Percentiles rank a stretch among this genome's conserved stretches.
Evolutionary conservation across 2,888 invertebrate species (phyloP).

Genomic region (Trichogramma evanescens): DNA sequence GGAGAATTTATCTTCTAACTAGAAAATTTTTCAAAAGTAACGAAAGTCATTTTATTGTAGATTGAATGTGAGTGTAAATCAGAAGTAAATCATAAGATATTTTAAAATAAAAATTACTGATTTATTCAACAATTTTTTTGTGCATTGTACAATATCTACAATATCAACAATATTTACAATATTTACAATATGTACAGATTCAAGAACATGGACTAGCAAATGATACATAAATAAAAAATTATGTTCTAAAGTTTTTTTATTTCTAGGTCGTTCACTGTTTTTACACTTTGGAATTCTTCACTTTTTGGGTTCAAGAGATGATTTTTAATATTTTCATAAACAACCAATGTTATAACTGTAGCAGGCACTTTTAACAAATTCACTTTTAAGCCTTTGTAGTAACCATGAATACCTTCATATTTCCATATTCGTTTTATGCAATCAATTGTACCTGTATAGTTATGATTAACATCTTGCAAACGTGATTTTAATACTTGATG

Average conservation of each 20-base stretch:
- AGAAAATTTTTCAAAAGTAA: not conserved
- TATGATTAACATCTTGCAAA: conserved; percentile 91
- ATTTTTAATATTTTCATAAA: conserved; percentile 75
- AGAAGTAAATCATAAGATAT: not conserved
- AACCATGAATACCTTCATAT: conserved; percentile 85
- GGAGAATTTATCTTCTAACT: not conserved
- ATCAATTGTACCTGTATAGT: conserved; percentile 74
- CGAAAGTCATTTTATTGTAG: not conserved
- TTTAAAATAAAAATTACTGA: not conserved
- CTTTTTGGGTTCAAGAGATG: not conserved
- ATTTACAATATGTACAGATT: too few species aligned
- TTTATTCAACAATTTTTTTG: not conserved
- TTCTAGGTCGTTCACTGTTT: too few species aligned
- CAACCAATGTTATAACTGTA: conserved; percentile 94
- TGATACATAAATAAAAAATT: too few species aligned
- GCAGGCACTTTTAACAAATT: conserved; percentile 96
- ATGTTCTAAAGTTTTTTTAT: too few species aligned
- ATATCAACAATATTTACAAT: too few species aligned
- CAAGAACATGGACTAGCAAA: too few species aligned
- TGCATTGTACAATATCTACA: too few species aligned
- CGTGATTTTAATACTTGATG: conserved; percentile 96
- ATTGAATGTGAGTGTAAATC: too few species aligned
- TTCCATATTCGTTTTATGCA: conserved; percentile 80
- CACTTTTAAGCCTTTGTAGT: conserved; percentile 93
- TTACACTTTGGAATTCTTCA: too few species aligned